Evolutionary conservation across 2,797 vertebrate species (phyloP), one percentile per base, ranked within the genome.

Genomic region (Tragelaphus oryx): DNA sequence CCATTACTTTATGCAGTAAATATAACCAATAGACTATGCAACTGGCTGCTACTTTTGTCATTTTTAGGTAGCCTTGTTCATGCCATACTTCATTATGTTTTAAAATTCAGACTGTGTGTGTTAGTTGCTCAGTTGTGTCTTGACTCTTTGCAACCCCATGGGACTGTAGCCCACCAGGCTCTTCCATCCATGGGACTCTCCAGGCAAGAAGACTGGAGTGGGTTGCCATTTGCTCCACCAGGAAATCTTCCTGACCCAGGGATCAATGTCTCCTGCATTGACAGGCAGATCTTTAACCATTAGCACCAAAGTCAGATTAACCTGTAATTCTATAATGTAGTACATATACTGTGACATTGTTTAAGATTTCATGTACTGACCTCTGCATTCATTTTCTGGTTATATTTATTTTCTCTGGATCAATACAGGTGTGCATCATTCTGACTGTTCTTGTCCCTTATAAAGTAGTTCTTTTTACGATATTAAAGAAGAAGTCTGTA

Each of bases 1-100:
- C 96, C 95, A 26, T 89, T 97, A 22, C 80, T 95, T 18, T 97
- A 96, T 24, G 59, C 95, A 37, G 6, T 94, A n/a, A 74, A 97
- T 30, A 97, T 97, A 83, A 92, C 50, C 7, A 96, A 95, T 9
- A 87, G 1, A 22, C 20, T 95, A 1, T 95, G 91, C 6, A 16
- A 46, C 2, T 10, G 2, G 30, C 18, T 95, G 14, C 46, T 75
- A 57, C 5, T 82, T 54, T 33, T 54, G 13, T 92, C 76, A 30
- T 88, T 75, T 76, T 8, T 87, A 30, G 26, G 17, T 76, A 84
- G 78, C 3, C 18, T 91, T 65, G 65, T 88, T 37, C 89, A 82
- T 22, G 68, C 83, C 3, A 5, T n/a, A 9, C 20, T 95, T 41
- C 65, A 82, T 26, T 11, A 13, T 7, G 37, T 13, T 60, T 60